Conservation (phyloP, 2,113 vertebrate species). For the Canis aureus region DNA sequence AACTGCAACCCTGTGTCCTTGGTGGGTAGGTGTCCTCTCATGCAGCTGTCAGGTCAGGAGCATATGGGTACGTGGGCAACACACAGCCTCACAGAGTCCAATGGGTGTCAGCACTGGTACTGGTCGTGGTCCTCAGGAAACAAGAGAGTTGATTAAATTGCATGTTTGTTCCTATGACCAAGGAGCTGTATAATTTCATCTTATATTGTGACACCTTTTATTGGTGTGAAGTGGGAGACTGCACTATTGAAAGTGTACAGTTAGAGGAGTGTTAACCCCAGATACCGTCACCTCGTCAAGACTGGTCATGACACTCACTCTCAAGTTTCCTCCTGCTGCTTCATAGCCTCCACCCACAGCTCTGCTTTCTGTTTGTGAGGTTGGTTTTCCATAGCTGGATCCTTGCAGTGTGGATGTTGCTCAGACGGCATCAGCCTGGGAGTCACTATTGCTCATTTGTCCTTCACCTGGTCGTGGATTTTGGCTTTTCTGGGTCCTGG, state of each 20-base stretch:
- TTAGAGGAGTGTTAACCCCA: background rate
- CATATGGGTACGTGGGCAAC: background rate
- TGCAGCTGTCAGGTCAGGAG: background rate
- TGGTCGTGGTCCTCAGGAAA: no score
- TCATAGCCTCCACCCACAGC: fast-evolving
- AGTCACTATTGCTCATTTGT: background rate
- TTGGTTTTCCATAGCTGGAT: background rate
- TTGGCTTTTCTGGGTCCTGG: background rate
- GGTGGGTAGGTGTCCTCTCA: background rate
- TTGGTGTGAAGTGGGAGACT: background rate
- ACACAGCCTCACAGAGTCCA: background rate
- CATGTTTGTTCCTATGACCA: fast-evolving
- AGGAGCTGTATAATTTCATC: background rate
- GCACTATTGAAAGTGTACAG: background rate
- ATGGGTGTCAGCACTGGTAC: no score
- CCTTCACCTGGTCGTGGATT: background rate
- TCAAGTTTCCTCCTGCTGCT: background rate
- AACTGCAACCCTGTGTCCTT: background rate
- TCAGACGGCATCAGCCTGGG: background rate
- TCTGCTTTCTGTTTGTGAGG: background rate
- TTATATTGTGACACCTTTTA: no score
- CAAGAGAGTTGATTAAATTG: background rate
- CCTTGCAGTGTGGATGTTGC: background rate
- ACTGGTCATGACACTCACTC: background rate
- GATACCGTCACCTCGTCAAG: no score